Evolutionary conservation across 2,113 vertebrate species (phyloP), one percentile per base, ranked within the genome.

Genomic region (Ifrita kowaldi): DNA sequence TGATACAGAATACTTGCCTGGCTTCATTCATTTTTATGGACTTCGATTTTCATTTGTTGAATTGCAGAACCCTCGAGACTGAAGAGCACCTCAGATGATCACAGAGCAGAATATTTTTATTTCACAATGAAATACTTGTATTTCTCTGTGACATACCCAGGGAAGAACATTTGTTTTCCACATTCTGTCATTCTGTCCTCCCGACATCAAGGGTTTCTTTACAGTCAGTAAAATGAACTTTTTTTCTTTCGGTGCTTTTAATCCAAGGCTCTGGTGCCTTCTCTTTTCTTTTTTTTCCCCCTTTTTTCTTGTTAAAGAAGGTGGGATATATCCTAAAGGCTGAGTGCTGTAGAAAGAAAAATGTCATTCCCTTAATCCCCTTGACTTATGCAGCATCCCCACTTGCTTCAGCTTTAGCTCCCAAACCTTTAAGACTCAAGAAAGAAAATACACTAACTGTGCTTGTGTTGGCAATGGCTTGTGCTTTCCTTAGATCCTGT

Each of bases 11-110:
- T 60, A 42, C 76, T 81, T 90, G 56, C 30, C 69, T 63, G 74
- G 27, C 75, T 93, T 87, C 69, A 87, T 96, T 93, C 76, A 86
- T 84, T 95, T 93, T 75, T 92, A 69, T 75, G 59, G 71, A 56
- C 69, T 93, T 94, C 0, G 1, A 46, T 95, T 97, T 94, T 89
- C 57, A 71, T 89, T 55, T 90, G 64, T 37, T 84, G 86, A 82
- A 62, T 84, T 89, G 80, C 83, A 62, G 69, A 87, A 42, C 62
- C 55, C n/a, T 76, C 0, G n/a, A 82, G 87, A 89, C 83, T 89
- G n/a, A 78, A 78, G 83, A 84, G 70, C 11, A 49, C 50, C 52
- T 86, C 59, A 57, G 44, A 42, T 84, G 63, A 84, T 44, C 0
- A 0, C 80, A 75, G 64, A 74, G 64, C 52, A 53, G 60, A 84